Conservation (phyloP, 1,140 invertebrate genomes). For the Dinoponera quadriceps region DNA sequence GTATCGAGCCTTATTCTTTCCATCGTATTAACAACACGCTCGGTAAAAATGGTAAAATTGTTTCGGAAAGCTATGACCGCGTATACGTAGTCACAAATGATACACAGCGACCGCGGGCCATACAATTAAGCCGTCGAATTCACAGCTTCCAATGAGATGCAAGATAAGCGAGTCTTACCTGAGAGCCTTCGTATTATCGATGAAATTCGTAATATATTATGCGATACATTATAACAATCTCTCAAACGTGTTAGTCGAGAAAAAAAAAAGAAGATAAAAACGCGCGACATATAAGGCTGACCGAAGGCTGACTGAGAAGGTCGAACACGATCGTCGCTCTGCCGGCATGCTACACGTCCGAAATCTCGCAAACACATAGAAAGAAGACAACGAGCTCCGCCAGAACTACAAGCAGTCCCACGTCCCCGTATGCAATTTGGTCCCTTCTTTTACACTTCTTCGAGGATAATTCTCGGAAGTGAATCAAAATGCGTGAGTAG, state of each 20-base stretch:
- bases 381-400: slow-evolving; percentile 32
- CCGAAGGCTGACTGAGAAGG: not conserved
- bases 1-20: slow-evolving; percentile 27
- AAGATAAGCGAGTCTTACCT: slow-evolving; percentile 70
- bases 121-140: slow-evolving; percentile 56
- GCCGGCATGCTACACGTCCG: not conserved
- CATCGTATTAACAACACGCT: no score
- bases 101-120: slow-evolving; percentile 55
- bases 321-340: not conserved
- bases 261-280: slow-evolving; percentile 15
- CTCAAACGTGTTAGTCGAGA: slow-evolving; percentile 59
- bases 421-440: slow-evolving; percentile 48
- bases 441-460: slow-evolving; percentile 52
- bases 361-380: slow-evolving; percentile 28
- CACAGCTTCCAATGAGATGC: slow-evolving; percentile 60
- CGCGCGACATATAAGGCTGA: slow-evolving; percentile 25
- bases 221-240: slow-evolving; percentile 27
- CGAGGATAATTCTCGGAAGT: slow-evolving; percentile 24
- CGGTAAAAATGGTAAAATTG: not conserved
- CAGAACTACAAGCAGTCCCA: slow-evolving; percentile 23
- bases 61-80: slow-evolving; percentile 29
- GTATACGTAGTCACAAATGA: slow-evolving; percentile 46
- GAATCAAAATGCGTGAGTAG: slow-evolving; percentile 39
- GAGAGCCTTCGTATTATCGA: slow-evolving; percentile 43
- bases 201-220: slow-evolving; percentile 46